phyloP scores from a whole-genome alignment of 2,797 vertebrate genomes.

The Spinus pinus region DNA sequence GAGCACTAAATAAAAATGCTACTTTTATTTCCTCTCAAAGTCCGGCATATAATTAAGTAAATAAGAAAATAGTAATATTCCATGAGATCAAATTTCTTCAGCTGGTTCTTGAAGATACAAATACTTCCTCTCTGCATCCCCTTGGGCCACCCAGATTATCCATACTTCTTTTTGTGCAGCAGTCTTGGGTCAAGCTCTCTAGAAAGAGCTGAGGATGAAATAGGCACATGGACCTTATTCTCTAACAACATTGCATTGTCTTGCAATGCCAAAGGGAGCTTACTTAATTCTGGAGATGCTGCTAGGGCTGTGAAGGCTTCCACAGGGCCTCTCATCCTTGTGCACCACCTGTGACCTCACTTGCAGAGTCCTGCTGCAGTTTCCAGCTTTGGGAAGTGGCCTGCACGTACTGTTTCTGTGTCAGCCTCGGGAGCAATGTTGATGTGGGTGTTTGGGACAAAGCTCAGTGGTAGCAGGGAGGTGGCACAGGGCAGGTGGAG shows the following conservation, averaged over 20 bases:
- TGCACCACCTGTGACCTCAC: background rate
- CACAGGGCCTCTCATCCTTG: background rate
- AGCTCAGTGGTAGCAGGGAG: background rate
- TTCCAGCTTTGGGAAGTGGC: background rate
- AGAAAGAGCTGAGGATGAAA: background rate
- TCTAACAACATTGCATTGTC: background rate
- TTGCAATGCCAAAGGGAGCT: background rate
- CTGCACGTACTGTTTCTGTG: rapidly evolving
- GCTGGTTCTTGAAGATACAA: background rate
- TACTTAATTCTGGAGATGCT: background rate
- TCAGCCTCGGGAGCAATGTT: rapidly evolving
- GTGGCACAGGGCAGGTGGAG: rapidly evolving
- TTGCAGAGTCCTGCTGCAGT: background rate
- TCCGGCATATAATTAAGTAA: background rate
- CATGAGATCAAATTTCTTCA: background rate
- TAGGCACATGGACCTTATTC: background rate
- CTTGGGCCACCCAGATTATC: background rate
- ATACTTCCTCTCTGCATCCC: background rate
- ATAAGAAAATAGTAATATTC: background rate
- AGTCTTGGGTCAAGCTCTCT: background rate
- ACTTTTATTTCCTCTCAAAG: background rate
- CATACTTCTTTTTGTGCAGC: background rate
- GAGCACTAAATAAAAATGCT: background rate
- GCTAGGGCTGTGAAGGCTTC: background rate
- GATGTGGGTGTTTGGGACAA: background rate